These are phyloP conservation scores for Morus bassanus DNA, from an alignment of 2,797 vertebrate species.

Conservation along the genomic window DNA sequence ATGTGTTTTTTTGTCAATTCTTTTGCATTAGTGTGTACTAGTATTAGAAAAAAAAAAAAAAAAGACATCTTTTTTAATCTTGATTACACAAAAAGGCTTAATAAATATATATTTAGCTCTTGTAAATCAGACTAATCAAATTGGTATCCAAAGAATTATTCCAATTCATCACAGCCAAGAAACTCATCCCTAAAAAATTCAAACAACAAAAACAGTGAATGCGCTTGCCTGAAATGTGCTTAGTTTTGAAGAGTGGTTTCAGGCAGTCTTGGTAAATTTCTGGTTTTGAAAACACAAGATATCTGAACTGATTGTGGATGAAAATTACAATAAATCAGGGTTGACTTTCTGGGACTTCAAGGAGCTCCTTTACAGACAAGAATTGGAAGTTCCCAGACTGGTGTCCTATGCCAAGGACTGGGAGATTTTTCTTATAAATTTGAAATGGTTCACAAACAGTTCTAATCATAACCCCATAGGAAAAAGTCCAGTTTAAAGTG, in stretches of 20 bases:
- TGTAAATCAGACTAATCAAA: neutral
- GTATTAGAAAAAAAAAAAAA: neutral
- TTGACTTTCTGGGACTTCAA: neutral
- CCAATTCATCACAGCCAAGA: neutral
- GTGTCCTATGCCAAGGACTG: neutral
- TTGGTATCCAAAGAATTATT: neutral
- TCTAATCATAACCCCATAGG: neutral
- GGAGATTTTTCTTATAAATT: neutral
- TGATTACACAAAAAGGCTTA: neutral
- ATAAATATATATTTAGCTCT: neutral
- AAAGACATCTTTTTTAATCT: neutral
- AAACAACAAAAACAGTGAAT: neutral
- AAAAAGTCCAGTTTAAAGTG: neutral
- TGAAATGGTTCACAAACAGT: neutral
- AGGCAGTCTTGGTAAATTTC: neutral
- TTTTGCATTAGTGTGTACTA: neutral
- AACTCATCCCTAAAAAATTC: neutral
- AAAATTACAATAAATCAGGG: neutral
- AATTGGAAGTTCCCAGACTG: neutral
- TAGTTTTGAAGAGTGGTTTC: neutral
- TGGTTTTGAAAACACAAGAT: neutral
- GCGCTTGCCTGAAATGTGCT: neutral
- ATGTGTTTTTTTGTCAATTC: neutral
- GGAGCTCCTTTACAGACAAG: neutral
- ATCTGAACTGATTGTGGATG: neutral